Evolutionary conservation across 2,888 invertebrate species (phyloP).

Genomic region (Caenorhabditis auriculariae): DNA sequence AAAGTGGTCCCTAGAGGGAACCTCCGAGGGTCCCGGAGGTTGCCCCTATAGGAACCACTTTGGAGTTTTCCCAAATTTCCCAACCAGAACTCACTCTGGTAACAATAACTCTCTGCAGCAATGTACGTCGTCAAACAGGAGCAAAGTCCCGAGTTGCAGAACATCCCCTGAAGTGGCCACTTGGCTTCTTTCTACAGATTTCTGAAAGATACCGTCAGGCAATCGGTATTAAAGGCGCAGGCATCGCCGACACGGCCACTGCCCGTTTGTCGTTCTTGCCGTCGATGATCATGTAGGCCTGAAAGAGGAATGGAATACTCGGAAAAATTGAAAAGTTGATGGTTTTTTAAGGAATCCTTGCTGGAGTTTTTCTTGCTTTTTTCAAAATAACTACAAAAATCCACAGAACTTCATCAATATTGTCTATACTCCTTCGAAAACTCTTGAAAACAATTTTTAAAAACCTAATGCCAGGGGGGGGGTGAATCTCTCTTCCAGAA

Average conservation of each 20-base stretch:
- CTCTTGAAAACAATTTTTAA: constrained; percentile 3
- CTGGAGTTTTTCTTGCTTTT: too few species aligned
- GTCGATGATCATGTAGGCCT: constrained; percentile 12
- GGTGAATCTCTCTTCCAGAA: too few species aligned
- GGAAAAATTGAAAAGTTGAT: too few species aligned
- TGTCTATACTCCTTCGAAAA: neutral
- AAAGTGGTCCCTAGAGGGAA: too few species aligned
- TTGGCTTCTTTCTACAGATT: neutral
- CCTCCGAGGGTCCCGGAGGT: too few species aligned
- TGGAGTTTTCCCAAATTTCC: neutral
- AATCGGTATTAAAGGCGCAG: constrained; percentile 53
- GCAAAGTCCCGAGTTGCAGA: constrained; percentile 53
- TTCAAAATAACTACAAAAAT: neutral
- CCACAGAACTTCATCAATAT: neutral
- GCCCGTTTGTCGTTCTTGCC: constrained; percentile 44
- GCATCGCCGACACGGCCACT: constrained; percentile 52
- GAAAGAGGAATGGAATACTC: too few species aligned
- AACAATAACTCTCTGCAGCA: constrained; percentile 49
- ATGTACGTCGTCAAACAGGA: constrained; percentile 52
- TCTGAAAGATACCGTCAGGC: constrained; percentile 30
- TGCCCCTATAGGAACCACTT: too few species aligned
- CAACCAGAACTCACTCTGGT: constrained; percentile 35
- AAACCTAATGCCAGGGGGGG: too few species aligned
- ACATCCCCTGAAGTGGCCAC: constrained; percentile 47
- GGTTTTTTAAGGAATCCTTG: too few species aligned